Percentiles rank a stretch among this genome's conserved stretches.
These are phyloP conservation scores for Galagoides demidoff DNA, from an alignment of 2,797 vertebrate genomes.

Conservation along the genomic window DNA sequence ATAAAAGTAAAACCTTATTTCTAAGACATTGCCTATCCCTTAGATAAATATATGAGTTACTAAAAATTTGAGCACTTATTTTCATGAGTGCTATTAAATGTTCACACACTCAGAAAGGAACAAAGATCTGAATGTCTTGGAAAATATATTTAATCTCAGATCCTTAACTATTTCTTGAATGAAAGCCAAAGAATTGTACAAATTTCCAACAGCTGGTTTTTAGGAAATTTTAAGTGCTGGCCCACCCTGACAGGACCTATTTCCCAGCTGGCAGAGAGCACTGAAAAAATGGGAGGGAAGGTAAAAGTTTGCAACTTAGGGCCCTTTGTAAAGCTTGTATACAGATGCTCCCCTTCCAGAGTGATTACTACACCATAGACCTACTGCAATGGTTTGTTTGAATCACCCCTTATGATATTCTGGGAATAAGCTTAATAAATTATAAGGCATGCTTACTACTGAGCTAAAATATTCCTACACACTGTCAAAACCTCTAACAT, in stretches of 20 bases:
- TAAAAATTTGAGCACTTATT: background rate
- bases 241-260: background rate
- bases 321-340: background rate
- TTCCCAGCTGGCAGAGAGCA: background rate
- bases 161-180: background rate
- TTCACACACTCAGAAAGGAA: background rate
- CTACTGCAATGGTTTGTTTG: background rate
- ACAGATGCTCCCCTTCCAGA: background rate
- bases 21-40: background rate
- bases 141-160: background rate
- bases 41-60: background rate
- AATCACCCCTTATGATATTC: background rate
- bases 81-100: background rate
- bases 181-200: slow-evolving; percentile 34
- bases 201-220: background rate
- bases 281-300: background rate
- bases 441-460: background rate
- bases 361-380: background rate
- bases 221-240: slow-evolving; percentile 9
- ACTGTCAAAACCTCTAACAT: background rate
- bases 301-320: background rate
- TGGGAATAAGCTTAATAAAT: background rate
- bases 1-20: background rate
- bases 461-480: background rate
- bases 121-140: background rate